Evolutionary conservation across 2,888 invertebrate genomes (phyloP).

Genomic region (Thereva unica): DNA sequence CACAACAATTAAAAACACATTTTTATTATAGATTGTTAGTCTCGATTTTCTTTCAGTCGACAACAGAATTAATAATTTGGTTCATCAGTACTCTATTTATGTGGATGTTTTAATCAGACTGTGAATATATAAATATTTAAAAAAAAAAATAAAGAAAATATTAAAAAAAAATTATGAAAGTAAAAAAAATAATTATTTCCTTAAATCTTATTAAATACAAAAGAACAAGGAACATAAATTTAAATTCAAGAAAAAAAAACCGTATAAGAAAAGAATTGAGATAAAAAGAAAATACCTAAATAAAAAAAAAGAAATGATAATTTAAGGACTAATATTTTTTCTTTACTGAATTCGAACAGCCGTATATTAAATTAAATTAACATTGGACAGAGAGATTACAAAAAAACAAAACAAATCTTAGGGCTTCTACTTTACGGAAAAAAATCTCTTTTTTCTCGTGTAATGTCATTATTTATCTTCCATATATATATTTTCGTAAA

Average conservation of each 20-base stretch:
- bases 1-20: constrained; percentile 1
- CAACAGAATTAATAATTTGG: constrained; percentile 5
- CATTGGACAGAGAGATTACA: too few relatives aligned
- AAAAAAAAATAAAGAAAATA: constrained; percentile 35
- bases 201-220: constrained; percentile 5
- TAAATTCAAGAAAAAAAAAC: constrained; percentile 9
- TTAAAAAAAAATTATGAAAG: constrained; percentile 26
- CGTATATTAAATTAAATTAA: too few relatives aligned
- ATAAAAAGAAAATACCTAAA: too few relatives aligned
- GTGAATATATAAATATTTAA: constrained; percentile 41
- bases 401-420: too few relatives aligned
- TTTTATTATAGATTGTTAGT: constrained; percentile 5
- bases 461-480: too few relatives aligned
- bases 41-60: constrained; percentile 14
- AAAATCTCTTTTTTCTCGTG: too few relatives aligned
- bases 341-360: too few relatives aligned
- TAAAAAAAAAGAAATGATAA: too few relatives aligned
- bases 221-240: background rate
- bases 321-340: too few relatives aligned
- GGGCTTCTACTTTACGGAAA: too few relatives aligned
- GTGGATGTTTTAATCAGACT: constrained; percentile 42
- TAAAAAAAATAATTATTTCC: constrained; percentile 18
- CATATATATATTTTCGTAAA: too few relatives aligned
- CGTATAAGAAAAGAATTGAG: too few relatives aligned
- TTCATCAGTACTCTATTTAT: constrained; percentile 26